Conservation (phyloP, 2,113 vertebrate genomes). For the Ciconia stormi region DNA sequence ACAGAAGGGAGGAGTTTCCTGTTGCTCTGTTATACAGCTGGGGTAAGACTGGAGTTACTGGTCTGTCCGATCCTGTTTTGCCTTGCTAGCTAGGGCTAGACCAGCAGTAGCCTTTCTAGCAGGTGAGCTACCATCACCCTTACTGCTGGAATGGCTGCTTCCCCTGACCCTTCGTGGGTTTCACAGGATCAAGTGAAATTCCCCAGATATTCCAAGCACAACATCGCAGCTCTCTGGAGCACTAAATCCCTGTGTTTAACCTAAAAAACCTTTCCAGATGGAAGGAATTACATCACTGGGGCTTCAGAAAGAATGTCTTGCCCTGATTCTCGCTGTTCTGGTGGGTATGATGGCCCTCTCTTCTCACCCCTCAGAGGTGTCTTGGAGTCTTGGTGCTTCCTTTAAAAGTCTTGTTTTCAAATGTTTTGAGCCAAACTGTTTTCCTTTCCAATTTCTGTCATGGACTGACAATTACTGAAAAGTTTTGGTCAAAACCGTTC, state of each 20-base stretch:
- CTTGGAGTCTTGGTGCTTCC: neutral
- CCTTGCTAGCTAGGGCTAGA: neutral
- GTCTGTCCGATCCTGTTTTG: neutral
- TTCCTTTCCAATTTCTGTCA: neutral
- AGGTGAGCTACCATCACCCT: neutral
- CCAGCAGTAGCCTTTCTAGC: neutral
- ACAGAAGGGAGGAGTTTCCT: neutral
- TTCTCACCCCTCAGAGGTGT: neutral
- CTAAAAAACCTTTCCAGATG: neutral
- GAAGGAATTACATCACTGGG: neutral
- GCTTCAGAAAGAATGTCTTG: neutral
- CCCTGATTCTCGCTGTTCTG: neutral
- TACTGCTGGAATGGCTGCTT: neutral
- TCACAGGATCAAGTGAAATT: neutral
- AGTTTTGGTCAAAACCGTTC: neutral
- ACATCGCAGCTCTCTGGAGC: fast-evolving
- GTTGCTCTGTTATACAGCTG: neutral
- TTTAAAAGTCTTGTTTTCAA: neutral
- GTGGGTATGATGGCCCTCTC: neutral
- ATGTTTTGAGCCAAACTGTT: neutral
- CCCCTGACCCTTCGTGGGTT: neutral
- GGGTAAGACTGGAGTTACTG: neutral
- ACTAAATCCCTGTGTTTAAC: neutral
- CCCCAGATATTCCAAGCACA: neutral
- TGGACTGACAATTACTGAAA: neutral